Evolutionary conservation across 2,797 vertebrate genomes (phyloP).

Genomic region (Merluccius polli): DNA sequence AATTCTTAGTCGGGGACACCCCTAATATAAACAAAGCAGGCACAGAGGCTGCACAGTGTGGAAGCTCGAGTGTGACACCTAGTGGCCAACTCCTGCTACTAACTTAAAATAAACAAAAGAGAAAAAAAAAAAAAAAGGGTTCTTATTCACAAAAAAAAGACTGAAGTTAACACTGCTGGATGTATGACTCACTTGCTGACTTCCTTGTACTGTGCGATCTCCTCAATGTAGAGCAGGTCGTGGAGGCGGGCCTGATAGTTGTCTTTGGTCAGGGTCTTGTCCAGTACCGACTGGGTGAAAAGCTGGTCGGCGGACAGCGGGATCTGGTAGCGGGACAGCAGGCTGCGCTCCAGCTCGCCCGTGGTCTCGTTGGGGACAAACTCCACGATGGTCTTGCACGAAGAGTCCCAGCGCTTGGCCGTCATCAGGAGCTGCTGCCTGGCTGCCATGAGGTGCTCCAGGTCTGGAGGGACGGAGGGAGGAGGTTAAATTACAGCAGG

Average conservation of each 20-base stretch:
- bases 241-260: conserved; percentile 97
- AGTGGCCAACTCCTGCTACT: conserved; percentile 53
- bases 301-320: conserved; percentile 97
- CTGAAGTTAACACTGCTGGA: neutral
- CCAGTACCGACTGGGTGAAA: conserved; percentile 98
- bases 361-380: conserved; percentile 89
- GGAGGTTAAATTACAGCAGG: too few relatives aligned
- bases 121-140: neutral
- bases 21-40: neutral
- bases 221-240: conserved; percentile 97
- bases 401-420: conserved; percentile 96
- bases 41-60: neutral
- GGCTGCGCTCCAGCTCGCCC: conserved; percentile 94
- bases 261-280: conserved; percentile 91
- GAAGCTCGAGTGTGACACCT: conserved; percentile 67
- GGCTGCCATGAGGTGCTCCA: conserved; percentile 95
- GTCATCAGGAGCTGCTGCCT: conserved; percentile 93
- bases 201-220: conserved; percentile 99
- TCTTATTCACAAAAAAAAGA: neutral
- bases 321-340: conserved; percentile 96
- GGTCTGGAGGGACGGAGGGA: conserved; percentile 70
- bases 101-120: neutral
- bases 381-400: conserved; percentile 95
- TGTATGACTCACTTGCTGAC: conserved; percentile 93
- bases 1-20: too few relatives aligned